Conservation (phyloP, 2,113 vertebrate genomes). For the Anguilla rostrata region DNA sequence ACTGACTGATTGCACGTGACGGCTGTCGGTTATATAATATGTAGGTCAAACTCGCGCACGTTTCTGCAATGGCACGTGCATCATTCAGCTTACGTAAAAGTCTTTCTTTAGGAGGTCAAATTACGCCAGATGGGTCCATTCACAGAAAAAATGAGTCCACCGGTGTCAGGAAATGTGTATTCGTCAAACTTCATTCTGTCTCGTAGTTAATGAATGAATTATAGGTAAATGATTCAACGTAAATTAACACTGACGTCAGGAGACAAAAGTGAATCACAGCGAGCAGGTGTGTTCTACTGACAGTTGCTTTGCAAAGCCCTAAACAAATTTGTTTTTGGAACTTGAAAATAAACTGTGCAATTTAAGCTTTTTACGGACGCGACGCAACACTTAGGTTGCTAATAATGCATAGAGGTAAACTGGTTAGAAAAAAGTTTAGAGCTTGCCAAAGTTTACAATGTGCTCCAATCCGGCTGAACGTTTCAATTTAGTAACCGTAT, state of each 20-base stretch:
- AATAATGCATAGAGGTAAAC: no score
- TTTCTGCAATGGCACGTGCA: constrained; percentile 61
- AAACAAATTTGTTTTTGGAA: not conserved
- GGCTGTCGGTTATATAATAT: constrained; percentile 58
- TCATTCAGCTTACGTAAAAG: constrained; percentile 59
- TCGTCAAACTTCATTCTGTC: not conserved
- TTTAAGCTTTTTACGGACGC: no score
- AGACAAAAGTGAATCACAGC: no score
- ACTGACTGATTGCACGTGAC: constrained; percentile 53
- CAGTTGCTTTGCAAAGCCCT: no score
- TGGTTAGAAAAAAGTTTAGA: no score
- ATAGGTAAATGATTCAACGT: not conserved
- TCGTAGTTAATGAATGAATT: not conserved
- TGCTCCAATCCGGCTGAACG: no score
- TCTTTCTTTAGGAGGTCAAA: constrained; percentile 61
- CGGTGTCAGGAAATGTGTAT: rapidly evolving
- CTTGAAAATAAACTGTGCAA: not conserved
- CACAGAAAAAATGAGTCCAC: constrained; percentile 38
- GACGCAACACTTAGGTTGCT: no score
- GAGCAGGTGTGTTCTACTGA: no score
- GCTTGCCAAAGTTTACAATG: no score
- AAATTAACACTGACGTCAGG: no score
- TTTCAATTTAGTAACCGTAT: not conserved
- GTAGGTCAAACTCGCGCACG: constrained; percentile 63
- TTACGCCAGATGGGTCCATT: constrained; percentile 52